These are phyloP conservation scores for Diceros bicornis DNA, from an alignment of 2,797 vertebrate genomes.

Conservation along the genomic window DNA sequence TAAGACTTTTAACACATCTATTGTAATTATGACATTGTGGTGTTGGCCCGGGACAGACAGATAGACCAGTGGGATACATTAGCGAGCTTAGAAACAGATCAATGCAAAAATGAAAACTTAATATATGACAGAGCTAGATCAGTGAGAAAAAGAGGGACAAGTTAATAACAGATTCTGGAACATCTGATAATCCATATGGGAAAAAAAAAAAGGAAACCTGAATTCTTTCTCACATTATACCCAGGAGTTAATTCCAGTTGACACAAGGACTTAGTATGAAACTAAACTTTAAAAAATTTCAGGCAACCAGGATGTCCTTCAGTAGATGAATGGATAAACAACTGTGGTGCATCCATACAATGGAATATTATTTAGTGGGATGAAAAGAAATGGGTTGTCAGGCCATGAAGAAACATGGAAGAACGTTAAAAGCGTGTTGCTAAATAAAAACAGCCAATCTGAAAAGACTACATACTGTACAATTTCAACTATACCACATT, in stretches of 20 bases:
- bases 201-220: not conserved
- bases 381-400: not conserved
- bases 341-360: not conserved
- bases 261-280: slow-evolving; percentile 7
- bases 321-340: not conserved
- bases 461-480: not conserved
- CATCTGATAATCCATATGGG: not conserved
- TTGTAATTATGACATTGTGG: not conserved
- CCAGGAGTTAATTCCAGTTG: slow-evolving; percentile 5
- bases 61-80: not conserved
- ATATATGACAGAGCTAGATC: not conserved
- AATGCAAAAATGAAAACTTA: not conserved
- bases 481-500: not conserved
- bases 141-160: not conserved
- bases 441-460: not conserved
- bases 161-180: not conserved
- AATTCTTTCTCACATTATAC: not conserved
- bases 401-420: not conserved
- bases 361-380: not conserved
- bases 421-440: not conserved
- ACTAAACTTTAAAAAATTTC: not conserved
- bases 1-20: not conserved
- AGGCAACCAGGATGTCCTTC: not conserved
- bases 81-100: not conserved
- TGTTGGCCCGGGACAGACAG: not conserved